These are phyloP conservation scores for Chloropsis cyanopogon DNA, from an alignment of 2,113 vertebrate genomes.

Conservation along the genomic window DNA sequence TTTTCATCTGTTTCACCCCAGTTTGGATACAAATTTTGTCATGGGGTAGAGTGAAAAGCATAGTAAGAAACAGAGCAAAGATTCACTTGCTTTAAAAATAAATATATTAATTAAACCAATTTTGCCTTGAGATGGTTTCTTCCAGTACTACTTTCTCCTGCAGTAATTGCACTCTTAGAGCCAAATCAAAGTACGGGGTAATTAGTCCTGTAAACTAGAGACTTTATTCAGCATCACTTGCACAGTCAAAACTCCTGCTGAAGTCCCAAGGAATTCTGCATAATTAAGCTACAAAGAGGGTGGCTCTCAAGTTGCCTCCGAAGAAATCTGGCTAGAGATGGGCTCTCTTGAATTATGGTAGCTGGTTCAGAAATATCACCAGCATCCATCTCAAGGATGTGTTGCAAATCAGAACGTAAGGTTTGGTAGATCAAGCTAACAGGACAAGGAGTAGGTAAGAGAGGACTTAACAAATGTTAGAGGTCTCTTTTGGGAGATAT, in stretches of 20 bases:
- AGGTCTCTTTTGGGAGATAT: not conserved
- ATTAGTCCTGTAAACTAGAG: conserved; percentile 13
- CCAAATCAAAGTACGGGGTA: not conserved
- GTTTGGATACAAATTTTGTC: not conserved
- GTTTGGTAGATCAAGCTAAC: not conserved
- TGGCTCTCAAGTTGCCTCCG: not conserved
- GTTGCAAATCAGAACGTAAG: not conserved
- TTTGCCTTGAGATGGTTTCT: conserved; percentile 1
- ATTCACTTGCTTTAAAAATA: not conserved
- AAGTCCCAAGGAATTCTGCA: not conserved
- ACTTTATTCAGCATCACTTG: not conserved
- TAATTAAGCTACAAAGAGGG: not conserved
- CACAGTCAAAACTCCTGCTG: not conserved
- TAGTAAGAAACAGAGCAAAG: not conserved
- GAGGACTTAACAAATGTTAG: not conserved
- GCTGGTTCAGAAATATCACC: not conserved
- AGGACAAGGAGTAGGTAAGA: not conserved
- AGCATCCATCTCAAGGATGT: not conserved
- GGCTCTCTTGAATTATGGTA: not conserved
- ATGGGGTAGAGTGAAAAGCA: not conserved
- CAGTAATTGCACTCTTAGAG: not conserved
- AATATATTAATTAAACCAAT: conserved; percentile 28
- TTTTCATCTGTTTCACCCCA: not conserved
- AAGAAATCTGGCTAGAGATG: not conserved
- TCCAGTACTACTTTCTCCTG: not conserved